phyloP scores from a whole-genome alignment of 2,888 invertebrate genomes.

The Agrochola circellaris region DNA sequence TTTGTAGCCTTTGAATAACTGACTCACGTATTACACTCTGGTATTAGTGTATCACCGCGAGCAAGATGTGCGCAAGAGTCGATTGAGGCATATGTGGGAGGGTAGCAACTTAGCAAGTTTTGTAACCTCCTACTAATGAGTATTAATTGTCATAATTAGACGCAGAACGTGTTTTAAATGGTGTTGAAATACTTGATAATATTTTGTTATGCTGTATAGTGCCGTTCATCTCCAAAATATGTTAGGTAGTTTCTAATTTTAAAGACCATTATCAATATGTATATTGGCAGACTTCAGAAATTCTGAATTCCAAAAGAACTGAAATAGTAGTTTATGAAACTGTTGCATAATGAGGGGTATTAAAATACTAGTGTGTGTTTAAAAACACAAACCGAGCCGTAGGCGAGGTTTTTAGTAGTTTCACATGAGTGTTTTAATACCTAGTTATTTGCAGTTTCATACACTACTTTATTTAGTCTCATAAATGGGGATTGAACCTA shows the following conservation, averaged over 20 bases:
- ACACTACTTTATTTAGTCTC: too few relatives aligned
- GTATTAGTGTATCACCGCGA: slow-evolving; percentile 1
- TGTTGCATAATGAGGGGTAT: too few relatives aligned
- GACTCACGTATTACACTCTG: neutral
- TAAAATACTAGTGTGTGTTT: too few relatives aligned
- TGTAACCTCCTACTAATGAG: slow-evolving; percentile 38
- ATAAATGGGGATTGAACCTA: too few relatives aligned
- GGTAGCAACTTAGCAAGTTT: slow-evolving; percentile 12
- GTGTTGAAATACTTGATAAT: slow-evolving; percentile 19
- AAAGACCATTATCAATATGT: too few relatives aligned
- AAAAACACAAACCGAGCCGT: too few relatives aligned
- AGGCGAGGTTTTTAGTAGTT: too few relatives aligned
- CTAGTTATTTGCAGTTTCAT: too few relatives aligned
- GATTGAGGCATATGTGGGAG: slow-evolving; percentile 23
- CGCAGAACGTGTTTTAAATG: slow-evolving; percentile 30
- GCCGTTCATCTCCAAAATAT: neutral
- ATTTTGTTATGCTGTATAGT: neutral
- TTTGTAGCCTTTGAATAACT: neutral
- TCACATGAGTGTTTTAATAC: too few relatives aligned
- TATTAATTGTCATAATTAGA: slow-evolving; percentile 43
- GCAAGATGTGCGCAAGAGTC: slow-evolving; percentile 18
- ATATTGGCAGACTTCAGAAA: neutral
- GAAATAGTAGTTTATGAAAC: too few relatives aligned
- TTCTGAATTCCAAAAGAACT: neutral
- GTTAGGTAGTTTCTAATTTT: too few relatives aligned